phyloP scores from a whole-genome alignment of 2,113 vertebrate genomes.

The Menidia beryllina region DNA sequence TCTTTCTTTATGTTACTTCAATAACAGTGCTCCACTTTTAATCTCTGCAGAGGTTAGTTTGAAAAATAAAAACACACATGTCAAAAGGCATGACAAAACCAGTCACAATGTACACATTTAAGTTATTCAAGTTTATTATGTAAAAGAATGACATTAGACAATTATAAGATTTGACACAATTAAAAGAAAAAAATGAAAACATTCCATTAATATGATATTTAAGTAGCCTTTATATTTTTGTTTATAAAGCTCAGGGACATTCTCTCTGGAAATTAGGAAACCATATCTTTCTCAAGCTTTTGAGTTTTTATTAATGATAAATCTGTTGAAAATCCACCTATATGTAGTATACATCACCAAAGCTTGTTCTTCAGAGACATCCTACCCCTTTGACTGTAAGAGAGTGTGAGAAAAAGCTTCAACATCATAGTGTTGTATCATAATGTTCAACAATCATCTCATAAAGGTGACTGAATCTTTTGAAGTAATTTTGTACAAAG shows the following conservation, averaged over 20 bases:
- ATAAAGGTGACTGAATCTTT: conserved; percentile 9
- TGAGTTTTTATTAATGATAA: conserved; percentile 25
- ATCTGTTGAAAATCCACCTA: conserved; percentile 32
- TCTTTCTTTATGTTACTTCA: no score
- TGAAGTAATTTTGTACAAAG: conserved; percentile 21
- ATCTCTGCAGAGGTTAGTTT: no score
- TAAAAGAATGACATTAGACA: conserved; percentile 78
- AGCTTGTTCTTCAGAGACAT: conserved; percentile 20
- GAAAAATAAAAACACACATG: neutral
- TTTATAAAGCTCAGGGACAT: conserved; percentile 60
- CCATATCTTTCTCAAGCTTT: conserved; percentile 8
- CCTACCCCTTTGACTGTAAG: neutral
- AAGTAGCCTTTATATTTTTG: conserved; percentile 67
- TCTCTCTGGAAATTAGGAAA: conserved; percentile 28
- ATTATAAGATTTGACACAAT: conserved; percentile 66
- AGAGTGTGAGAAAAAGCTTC: conserved; percentile 2
- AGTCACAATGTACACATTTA: conserved; percentile 34
- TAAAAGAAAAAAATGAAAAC: conserved; percentile 58
- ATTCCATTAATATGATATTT: conserved; percentile 68
- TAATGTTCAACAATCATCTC: conserved; percentile 15
- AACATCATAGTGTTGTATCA: conserved; percentile 28
- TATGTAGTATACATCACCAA: conserved; percentile 29
- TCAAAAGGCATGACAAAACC: conserved; percentile 1
- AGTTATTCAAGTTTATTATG: conserved; percentile 82
- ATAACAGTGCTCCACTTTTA: no score